Percentiles rank a stretch among this genome's conserved stretches.
Evolutionary conservation across 2,113 vertebrate genomes (phyloP).

Genomic region (Parotia lawesii): DNA sequence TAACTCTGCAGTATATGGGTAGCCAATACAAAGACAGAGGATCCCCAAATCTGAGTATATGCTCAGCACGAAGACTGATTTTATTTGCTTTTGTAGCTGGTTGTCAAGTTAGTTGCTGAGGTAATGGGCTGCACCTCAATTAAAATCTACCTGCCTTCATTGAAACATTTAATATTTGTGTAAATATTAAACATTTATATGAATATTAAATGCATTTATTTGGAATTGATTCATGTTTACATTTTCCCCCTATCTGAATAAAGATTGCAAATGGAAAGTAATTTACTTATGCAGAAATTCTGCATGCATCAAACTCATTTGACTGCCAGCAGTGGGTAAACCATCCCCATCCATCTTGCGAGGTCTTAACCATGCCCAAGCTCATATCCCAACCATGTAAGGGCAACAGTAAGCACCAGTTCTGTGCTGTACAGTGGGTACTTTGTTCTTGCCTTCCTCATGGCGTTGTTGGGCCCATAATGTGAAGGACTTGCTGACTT

Average conservation of each 20-base stretch:
- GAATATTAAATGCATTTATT: conserved; percentile 56
- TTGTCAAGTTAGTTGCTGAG: conserved; percentile 14
- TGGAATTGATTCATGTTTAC: conserved; percentile 63
- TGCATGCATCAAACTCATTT: not conserved
- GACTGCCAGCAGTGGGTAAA: not conserved
- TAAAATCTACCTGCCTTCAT: conserved; percentile 36
- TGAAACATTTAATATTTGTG: conserved; percentile 54
- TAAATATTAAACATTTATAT: conserved; percentile 73
- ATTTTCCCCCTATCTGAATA: conserved; percentile 45
- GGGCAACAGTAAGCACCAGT: not conserved
- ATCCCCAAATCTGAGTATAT: not conserved
- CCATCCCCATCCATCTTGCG: not conserved
- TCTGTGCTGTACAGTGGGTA: not conserved
- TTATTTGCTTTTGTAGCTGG: conserved; percentile 16
- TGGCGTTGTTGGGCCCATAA: conserved; percentile 6
- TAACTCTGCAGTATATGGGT: not conserved
- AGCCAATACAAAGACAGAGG: not conserved
- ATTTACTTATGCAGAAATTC: conserved; percentile 54
- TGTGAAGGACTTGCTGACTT: conserved; percentile 28
- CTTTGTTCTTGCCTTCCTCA: conserved; percentile 20
- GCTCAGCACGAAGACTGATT: not conserved
- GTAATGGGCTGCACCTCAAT: conserved; percentile 29
- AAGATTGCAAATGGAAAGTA: conserved; percentile 56
- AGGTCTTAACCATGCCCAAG: not conserved
- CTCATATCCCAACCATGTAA: not conserved